Evolutionary conservation across 2,888 invertebrate genomes (phyloP).

Genomic region (Mactromeris polynyma): DNA sequence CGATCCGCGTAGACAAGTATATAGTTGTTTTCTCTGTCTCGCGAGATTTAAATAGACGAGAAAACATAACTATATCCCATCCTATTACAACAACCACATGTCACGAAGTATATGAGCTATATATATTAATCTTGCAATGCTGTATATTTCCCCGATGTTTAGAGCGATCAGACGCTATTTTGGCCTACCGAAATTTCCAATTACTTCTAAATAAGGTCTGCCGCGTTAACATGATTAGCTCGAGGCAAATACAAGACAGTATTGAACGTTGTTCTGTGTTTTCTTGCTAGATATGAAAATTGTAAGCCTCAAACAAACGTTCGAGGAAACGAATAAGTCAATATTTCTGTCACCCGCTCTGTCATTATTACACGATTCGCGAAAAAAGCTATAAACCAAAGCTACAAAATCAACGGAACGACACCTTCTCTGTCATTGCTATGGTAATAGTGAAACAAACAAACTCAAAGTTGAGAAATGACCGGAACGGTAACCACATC

Average conservation of each 20-base stretch:
- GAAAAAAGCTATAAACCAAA: not conserved
- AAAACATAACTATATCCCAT: not conserved
- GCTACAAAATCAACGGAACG: not conserved
- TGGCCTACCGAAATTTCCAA: conserved; percentile 10
- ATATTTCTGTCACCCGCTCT: not conserved
- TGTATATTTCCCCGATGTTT: not conserved
- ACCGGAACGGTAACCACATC: no score
- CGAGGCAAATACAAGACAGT: not conserved
- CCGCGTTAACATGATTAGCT: not conserved
- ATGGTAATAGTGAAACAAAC: no score
- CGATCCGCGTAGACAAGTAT: no score
- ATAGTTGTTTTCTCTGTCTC: no score
- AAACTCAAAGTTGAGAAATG: no score
- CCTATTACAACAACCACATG: not conserved
- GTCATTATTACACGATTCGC: not conserved
- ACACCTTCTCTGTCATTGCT: no score
- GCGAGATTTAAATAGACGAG: no score
- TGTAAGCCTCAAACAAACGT: not conserved
- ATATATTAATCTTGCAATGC: not conserved
- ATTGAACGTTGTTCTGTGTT: not conserved
- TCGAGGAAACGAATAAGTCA: not conserved
- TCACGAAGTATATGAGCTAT: not conserved
- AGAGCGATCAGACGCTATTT: conserved; percentile 1
- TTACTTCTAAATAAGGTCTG: conserved; percentile 1
- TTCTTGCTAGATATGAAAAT: not conserved